phyloP scores from a whole-genome alignment of 2,888 invertebrate species.

The Dinocampus coccinellae region DNA sequence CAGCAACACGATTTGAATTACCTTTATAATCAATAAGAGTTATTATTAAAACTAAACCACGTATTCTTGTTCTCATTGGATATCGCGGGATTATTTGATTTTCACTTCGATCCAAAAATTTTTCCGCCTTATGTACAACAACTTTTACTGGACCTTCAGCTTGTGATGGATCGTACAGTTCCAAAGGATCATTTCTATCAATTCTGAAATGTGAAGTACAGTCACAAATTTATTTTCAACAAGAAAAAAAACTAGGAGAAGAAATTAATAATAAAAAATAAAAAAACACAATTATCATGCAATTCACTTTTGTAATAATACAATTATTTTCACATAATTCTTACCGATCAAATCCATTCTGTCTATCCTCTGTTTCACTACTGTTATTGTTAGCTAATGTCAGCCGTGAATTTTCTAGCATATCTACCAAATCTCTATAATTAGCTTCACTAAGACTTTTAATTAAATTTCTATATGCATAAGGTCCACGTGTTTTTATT shows the following conservation, averaged over 20 bases:
- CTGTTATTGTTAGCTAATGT: constrained; percentile 5
- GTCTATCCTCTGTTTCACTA: constrained; percentile 15
- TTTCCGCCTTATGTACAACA: constrained; percentile 54
- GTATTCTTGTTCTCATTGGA: constrained; percentile 62
- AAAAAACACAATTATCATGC: background rate
- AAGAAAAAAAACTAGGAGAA: too few relatives aligned
- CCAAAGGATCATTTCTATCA: background rate
- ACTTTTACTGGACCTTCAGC: constrained; percentile 52
- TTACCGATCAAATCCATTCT: constrained; percentile 25
- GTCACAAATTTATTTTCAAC: too few relatives aligned
- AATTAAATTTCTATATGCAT: constrained; percentile 58
- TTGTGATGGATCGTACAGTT: background rate
- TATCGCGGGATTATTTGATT: constrained; percentile 52
- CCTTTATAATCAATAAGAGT: constrained; percentile 54
- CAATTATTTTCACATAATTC: constrained; percentile 7
- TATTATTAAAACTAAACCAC: constrained; percentile 63
- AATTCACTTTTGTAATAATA: background rate
- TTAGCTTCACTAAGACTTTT: constrained; percentile 53
- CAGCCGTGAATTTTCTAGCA: constrained; percentile 39
- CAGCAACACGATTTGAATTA: constrained; percentile 48
- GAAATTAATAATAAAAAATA: too few relatives aligned
- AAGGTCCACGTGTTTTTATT: constrained; percentile 62
- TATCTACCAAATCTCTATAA: constrained; percentile 52
- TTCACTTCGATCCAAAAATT: constrained; percentile 52
- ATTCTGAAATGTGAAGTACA: background rate